These are phyloP conservation scores for Platorchestia sp. DNA, from an alignment of 1,140 invertebrate species.

Conservation along the genomic window DNA sequence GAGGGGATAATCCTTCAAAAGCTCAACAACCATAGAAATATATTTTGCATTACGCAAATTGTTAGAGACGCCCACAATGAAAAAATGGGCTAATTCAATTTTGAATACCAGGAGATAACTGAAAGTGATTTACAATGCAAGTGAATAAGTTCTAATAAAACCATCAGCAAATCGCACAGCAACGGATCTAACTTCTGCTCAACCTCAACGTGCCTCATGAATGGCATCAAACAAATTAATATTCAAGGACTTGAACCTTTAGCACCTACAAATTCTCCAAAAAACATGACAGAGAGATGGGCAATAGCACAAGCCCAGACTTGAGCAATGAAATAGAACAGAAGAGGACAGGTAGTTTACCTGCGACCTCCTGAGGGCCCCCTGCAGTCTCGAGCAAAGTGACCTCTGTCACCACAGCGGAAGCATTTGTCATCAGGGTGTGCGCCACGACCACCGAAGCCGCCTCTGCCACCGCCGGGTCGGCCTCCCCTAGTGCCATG, in stretches of 20 bases:
- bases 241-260: not conserved
- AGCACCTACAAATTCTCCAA: not conserved
- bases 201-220: not conserved
- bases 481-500: constrained; percentile 36
- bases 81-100: not conserved
- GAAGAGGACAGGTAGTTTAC: not conserved
- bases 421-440: constrained; percentile 57
- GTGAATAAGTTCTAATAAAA: not conserved
- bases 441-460: constrained; percentile 58
- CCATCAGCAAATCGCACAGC: not conserved
- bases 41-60: not conserved
- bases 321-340: not conserved
- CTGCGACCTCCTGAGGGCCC: constrained; percentile 25
- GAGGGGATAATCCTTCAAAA: not conserved
- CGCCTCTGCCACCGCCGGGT: constrained; percentile 51
- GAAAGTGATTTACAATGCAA: not conserved
- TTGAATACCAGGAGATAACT: not conserved
- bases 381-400: constrained; percentile 53
- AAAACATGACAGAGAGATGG: not conserved
- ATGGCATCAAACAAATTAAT: not conserved
- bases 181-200: not conserved
- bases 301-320: not conserved
- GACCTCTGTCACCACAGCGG: constrained; percentile 56
- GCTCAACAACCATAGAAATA: not conserved
- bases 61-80: not conserved